A percentile compares a stretch with the other conserved stretches of the same genome.
Conservation (phyloP, 1,140 invertebrate genomes). For the Neelides sp. region DNA sequence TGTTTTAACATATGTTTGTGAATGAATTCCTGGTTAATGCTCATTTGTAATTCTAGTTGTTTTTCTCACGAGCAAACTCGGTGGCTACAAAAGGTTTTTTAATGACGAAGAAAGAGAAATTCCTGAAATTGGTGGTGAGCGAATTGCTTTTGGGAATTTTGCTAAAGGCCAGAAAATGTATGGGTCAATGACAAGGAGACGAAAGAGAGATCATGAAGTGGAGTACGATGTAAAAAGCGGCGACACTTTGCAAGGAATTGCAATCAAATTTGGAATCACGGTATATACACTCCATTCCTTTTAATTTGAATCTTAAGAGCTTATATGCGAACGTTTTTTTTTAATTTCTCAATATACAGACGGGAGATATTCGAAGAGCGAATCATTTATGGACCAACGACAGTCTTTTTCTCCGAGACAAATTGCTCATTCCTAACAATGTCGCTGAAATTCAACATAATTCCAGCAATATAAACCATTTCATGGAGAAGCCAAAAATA, state of each 20-base stretch:
- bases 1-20: too few species aligned
- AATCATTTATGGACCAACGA: slow-evolving; percentile 77
- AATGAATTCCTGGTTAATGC: too few species aligned
- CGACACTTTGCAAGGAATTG: slow-evolving; percentile 80
- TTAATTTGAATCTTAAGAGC: too few species aligned
- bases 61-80: slow-evolving; percentile 21
- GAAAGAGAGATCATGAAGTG: slow-evolving; percentile 45
- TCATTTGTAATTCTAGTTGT: too few species aligned
- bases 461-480: background rate
- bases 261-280: slow-evolving; percentile 77
- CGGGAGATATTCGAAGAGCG: slow-evolving; percentile 72
- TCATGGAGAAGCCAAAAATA: too few species aligned
- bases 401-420: slow-evolving; percentile 69
- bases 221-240: slow-evolving; percentile 65
- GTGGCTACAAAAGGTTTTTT: slow-evolving; percentile 26
- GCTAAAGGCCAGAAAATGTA: slow-evolving; percentile 71
- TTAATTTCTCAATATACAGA: too few species aligned
- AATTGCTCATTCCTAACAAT: slow-evolving; percentile 53
- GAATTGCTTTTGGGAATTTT: slow-evolving; percentile 65
- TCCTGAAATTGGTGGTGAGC: slow-evolving; percentile 54
- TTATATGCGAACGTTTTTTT: too few species aligned
- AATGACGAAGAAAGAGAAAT: slow-evolving; percentile 28
- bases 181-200: slow-evolving; percentile 62
- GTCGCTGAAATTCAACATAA: background rate
- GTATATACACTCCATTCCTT: slow-evolving; percentile 57